Evolutionary conservation across 2,113 vertebrate species (phyloP), one percentile per base, ranked within the genome.

Genomic region (Melanerpes aurifrons): DNA sequence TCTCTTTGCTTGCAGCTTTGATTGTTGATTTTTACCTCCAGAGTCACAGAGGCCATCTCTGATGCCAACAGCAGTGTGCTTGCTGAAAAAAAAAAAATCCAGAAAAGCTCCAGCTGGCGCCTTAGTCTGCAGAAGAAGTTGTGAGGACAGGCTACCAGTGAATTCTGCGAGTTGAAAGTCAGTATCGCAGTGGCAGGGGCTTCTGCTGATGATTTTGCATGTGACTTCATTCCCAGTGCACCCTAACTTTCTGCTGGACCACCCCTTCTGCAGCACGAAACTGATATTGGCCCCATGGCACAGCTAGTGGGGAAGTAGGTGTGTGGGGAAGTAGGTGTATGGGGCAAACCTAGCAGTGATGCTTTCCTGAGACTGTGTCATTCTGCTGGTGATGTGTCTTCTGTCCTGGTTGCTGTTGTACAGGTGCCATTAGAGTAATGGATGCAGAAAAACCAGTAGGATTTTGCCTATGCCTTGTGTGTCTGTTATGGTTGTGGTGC

Each of bases 21-120:
- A 94, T 95, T 96, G 92, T 95, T 96, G 92, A 93, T 95, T 96
- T 95, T 96, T 94, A 95, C 95, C 94, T 95, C 86, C 90, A 94
- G 94, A 96, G 93, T 94, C 95, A 93, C 82, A 96, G 95, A 92
- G 93, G 91, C 87, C 93, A 95, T 35, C 93, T 96, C 88, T 96
- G 93, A 96, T 96, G 92, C 73, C 92, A 90, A 90, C 93, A 90
- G 76, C 90, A 88, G 66, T 84, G 69, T 26, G 75, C 62, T 78
- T 96, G 74, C 70, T 94, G 87, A 90, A 86, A 62, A 93, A 87
- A 35, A n/a, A 64, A 71, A 43, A 82, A 82, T 78, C 70, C 89
- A 75, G 93, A 89, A 89, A 88, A 72, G n/a, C 66, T 94, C 74
- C 89, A 93, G 64, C 90, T 89, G 96, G 78, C 78, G 87, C 87